A percentile compares a stretch with the other conserved stretches of the same genome.
phyloP scores from a whole-genome alignment of 1,140 invertebrate genomes.

The Chymomyza costata region DNA sequence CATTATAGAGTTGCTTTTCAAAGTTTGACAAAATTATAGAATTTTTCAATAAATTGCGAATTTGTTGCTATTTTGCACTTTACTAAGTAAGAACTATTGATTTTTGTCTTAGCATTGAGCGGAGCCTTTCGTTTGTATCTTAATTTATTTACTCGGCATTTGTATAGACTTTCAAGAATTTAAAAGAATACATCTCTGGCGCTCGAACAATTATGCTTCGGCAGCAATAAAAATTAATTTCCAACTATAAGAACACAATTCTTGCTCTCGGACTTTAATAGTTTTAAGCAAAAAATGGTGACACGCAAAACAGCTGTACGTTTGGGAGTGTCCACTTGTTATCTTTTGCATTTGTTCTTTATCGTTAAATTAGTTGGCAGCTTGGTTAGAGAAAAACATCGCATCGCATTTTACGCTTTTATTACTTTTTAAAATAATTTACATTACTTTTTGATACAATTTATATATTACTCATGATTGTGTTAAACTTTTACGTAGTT shows the following conservation, averaged over 20 bases:
- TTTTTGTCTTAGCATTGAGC: too few relatives aligned
- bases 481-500: constrained; percentile 12
- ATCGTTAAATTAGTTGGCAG: constrained; percentile 12
- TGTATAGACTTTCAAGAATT: too few relatives aligned
- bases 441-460: background rate
- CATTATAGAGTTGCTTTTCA: constrained; percentile 32
- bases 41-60: constrained; percentile 30
- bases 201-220: too few relatives aligned
- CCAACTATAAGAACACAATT: constrained; percentile 32
- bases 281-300: constrained; percentile 28
- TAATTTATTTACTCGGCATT: too few relatives aligned
- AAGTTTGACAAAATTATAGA: background rate
- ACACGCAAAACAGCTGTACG: constrained; percentile 24
- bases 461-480: background rate
- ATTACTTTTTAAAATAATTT: constrained; percentile 28
- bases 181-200: too few relatives aligned
- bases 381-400: too few relatives aligned
- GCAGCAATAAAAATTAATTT: too few relatives aligned
- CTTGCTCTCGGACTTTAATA: background rate
- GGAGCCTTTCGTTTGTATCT: too few relatives aligned
- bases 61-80: constrained; percentile 31
- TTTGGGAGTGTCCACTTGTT: constrained; percentile 18
- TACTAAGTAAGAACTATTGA: too few relatives aligned
- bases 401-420: constrained; percentile 22
- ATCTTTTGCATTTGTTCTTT: constrained; percentile 18